phyloP scores from a whole-genome alignment of 1,140 invertebrate genomes.

The Vollenhovia emeryi region DNA sequence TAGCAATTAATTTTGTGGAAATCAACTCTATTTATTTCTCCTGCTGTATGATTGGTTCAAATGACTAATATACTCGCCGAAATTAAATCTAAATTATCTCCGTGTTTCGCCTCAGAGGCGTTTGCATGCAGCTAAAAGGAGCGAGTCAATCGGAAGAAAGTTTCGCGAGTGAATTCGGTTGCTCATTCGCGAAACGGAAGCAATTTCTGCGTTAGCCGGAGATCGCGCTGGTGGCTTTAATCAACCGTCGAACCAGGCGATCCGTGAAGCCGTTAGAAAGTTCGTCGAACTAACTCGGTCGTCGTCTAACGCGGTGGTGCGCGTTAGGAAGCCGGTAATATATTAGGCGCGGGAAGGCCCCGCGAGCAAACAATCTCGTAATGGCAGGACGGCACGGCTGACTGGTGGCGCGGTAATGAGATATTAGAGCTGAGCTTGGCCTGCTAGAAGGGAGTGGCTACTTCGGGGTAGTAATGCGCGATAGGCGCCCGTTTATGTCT shows the following conservation, averaged over 20 bases:
- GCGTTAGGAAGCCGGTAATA: constrained; percentile 76
- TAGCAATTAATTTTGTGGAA: background rate
- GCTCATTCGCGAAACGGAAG: constrained; percentile 26
- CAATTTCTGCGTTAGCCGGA: constrained; percentile 39
- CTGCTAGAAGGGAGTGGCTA: constrained; percentile 83
- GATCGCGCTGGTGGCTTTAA: constrained; percentile 43
- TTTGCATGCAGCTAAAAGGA: background rate
- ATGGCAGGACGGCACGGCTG: constrained; percentile 81
- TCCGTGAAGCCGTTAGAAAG: constrained; percentile 39
- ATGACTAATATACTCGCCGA: background rate
- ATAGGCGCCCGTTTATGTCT: constrained; percentile 77
- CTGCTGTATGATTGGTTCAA: background rate
- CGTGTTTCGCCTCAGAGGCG: background rate
- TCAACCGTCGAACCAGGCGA: constrained; percentile 30
- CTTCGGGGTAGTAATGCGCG: constrained; percentile 81
- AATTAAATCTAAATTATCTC: constrained; percentile 34
- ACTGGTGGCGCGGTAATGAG: constrained; percentile 85
- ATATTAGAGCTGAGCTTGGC: constrained; percentile 82
- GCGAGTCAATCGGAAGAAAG: constrained; percentile 10
- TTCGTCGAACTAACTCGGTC: constrained; percentile 52
- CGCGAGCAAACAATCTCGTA: constrained; percentile 85
- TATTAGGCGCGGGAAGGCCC: constrained; percentile 78
- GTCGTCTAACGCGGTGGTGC: constrained; percentile 59
- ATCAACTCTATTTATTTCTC: background rate
- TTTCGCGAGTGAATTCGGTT: constrained; percentile 18